Evolutionary conservation across 2,113 vertebrate species (phyloP), one percentile per base, ranked within the genome.

Genomic region (Canis aureus): DNA sequence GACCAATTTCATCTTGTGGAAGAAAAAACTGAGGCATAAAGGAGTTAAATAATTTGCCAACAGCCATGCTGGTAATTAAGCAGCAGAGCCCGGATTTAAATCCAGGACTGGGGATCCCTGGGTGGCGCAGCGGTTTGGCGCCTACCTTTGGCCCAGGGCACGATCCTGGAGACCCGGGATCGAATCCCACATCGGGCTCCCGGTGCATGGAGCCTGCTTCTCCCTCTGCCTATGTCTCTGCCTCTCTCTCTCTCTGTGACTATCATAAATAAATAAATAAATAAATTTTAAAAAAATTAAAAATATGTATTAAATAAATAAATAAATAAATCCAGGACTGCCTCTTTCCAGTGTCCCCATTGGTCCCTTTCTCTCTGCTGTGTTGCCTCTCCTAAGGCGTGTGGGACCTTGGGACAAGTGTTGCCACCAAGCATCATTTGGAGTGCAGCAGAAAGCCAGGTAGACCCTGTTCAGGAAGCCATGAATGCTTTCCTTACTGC

Each of bases 1-100:
- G 59, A 55, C 78, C 85, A 66, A 89, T 32, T 20, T 76, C 71
- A 20, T 69, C 78, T 88, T 60, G 53, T 78, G 73, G 59, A 49
- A 55, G 38, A 92, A 73, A 81, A 90, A 66, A 62, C 38, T 25
- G 67, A 78, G 35, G 27, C 59, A 43, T 10, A n/a, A 8, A 81
- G 59, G 69, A 5, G 32, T 51, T 55, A n/a, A 66, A 55, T 55
- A 51, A 35, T 11, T 71, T 60, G 59, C 53, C 89, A 78, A 4
- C 8, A 0, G 29, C 27, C 51, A 6, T 11, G 29, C 9, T 86
- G 66, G 66, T 66, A 17, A 5, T 16, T 35, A 11, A 66, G 25
- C 10, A 60, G 20, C 23, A 55, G 38, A 90, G n/a, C 12, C 25
- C 6, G 74, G n/a, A 25, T 62, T 79, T 16, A 25, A 64, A 32